Percentiles rank a stretch among this genome's conserved stretches.
phyloP scores from a whole-genome alignment of 1,140 invertebrate species.

The Aphaenogaster ashmeadi region DNA sequence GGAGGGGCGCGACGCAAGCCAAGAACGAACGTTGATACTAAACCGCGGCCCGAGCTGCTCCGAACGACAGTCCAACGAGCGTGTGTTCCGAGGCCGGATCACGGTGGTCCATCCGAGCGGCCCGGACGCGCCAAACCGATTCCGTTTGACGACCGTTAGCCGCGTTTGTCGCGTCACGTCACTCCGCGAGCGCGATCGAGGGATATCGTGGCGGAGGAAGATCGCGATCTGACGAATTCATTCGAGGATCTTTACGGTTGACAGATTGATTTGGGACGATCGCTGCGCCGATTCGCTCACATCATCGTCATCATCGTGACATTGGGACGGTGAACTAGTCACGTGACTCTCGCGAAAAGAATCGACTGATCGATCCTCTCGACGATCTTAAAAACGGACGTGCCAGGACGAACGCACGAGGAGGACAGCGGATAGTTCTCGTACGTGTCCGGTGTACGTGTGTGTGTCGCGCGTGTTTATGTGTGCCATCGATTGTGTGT shows the following conservation, averaged over 20 bases:
- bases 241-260: not conserved
- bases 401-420: slow-evolving; percentile 34
- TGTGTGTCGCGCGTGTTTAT: slow-evolving; percentile 36
- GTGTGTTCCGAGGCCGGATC: slow-evolving; percentile 82
- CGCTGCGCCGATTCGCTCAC: not conserved
- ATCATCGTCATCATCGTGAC: slow-evolving; percentile 9
- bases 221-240: slow-evolving; percentile 1
- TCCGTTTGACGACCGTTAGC: not conserved
- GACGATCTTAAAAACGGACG: slow-evolving; percentile 13
- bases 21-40: slow-evolving; percentile 83
- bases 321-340: slow-evolving; percentile 26
- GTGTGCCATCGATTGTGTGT: slow-evolving; percentile 68
- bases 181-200: slow-evolving; percentile 15
- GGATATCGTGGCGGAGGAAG: not conserved
- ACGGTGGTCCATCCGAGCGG: slow-evolving; percentile 69
- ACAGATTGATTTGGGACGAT: slow-evolving; percentile 17
- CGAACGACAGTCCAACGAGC: slow-evolving; percentile 82
- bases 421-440: slow-evolving; percentile 24
- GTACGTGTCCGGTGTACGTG: slow-evolving; percentile 37
- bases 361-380: slow-evolving; percentile 16
- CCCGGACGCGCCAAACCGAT: slow-evolving; percentile 57
- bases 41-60: slow-evolving; percentile 81
- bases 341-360: slow-evolving; percentile 40
- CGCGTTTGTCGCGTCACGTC: slow-evolving; percentile 13
- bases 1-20: slow-evolving; percentile 81